Evolutionary conservation across 2,888 invertebrate species (phyloP), one percentile per base, ranked within the genome.

Genomic region (Dysmachus trigonus): DNA sequence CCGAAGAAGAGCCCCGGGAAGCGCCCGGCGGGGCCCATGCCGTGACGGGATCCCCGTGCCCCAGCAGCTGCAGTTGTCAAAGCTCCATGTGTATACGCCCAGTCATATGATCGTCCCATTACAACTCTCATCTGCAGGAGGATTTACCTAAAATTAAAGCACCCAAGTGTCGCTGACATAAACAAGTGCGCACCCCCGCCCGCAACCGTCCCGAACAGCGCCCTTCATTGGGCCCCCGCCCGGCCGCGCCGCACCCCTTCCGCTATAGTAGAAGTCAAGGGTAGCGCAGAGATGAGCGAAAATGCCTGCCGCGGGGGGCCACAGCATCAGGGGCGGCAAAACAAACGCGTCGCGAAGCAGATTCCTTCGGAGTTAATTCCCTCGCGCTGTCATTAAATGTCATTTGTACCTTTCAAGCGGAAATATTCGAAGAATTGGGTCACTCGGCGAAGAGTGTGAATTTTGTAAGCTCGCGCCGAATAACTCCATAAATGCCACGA

Each of bases 91-190:
- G 47, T 53, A 53, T 18, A 53, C 81, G 81, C 81, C 81, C 81
- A 81, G n/a, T 53, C 81, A 81, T 81, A 53, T 81, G 53, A 81
- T 81, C 79, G 22, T 0, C 47, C 41, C 47, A 51, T 79, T 31
- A 81, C 81, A 73, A 33, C 18, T 18, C 18, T n/a, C 33, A n/a
- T 76, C 7, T 13, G 35, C 41, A 27, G 27, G 7, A 76, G 13
- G 38, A 27, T 76, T 38, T n/a, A 76, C 76, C 22, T 73, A 73
- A 73, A 73, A 31, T 73, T 31, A 15, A 73, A 73, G 18, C 18
- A 62, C 30, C 33, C 7, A 15, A 62, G 62, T 62, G 62, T 62
- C 62, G 62, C 62, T 62, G 62, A 62, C 62, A 62, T 10, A 62
- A 62, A 62, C 62, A 62, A 27, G 33, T 33, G 6, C 33, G 33